These are phyloP conservation scores for Gopherus flavomarginatus DNA, from an alignment of 2,113 vertebrate species.

Conservation along the genomic window DNA sequence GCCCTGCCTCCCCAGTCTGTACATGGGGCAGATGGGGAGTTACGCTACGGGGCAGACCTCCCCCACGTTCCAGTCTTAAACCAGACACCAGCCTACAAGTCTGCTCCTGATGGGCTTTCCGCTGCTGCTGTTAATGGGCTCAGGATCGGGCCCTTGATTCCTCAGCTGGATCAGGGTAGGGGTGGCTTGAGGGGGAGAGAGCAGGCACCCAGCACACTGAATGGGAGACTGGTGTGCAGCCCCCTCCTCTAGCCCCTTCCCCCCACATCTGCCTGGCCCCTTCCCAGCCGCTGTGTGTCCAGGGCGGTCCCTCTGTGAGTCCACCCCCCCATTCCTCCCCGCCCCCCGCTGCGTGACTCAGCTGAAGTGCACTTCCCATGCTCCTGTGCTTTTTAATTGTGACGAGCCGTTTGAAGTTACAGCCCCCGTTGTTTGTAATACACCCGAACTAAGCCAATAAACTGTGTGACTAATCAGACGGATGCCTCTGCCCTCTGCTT, in stretches of 20 bases:
- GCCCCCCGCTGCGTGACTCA: background rate
- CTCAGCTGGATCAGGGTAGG: background rate
- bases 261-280: background rate
- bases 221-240: background rate
- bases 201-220: background rate
- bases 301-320: rapidly evolving
- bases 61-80: background rate
- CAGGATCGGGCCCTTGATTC: background rate
- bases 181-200: background rate
- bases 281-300: background rate
- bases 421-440: conserved; percentile 64
- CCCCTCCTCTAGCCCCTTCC: background rate
- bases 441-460: conserved; percentile 79
- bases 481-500: background rate
- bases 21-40: no score
- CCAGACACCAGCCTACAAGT: background rate
- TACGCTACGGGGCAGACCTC: background rate
- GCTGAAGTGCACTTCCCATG: conserved; percentile 75
- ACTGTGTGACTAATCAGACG: conserved; percentile 72
- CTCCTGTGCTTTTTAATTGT: conserved; percentile 67
- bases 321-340: background rate
- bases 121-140: background rate
- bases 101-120: background rate
- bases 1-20: background rate
- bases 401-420: conserved; percentile 53